Conservation (phyloP, 2,797 vertebrate species). For the Tachyglossus aculeatus region DNA sequence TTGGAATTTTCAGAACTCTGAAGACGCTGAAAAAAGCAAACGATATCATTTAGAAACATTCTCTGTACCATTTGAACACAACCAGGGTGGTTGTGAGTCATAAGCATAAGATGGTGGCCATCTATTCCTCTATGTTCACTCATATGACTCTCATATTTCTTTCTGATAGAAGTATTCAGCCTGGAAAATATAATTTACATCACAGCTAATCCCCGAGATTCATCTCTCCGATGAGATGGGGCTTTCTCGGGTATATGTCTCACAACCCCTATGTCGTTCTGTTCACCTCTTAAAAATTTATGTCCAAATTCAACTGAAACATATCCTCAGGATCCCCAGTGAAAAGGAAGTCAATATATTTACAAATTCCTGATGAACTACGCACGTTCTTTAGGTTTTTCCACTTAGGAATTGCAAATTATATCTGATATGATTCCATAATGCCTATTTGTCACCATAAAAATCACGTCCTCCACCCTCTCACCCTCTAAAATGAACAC, state of each 20-base stretch:
- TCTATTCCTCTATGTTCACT: slow-evolving; percentile 50
- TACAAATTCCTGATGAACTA: slow-evolving; percentile 63
- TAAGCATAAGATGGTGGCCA: slow-evolving; percentile 21
- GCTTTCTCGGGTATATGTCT: slow-evolving; percentile 56
- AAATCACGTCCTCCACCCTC: slow-evolving; percentile 25
- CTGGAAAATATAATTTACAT: slow-evolving; percentile 67
- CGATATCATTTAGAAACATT: no score
- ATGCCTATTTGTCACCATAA: slow-evolving; percentile 44
- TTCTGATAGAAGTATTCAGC: slow-evolving; percentile 53
- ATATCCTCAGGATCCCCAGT: slow-evolving; percentile 54
- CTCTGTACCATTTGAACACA: no score
- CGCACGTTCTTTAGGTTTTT: slow-evolving; percentile 46
- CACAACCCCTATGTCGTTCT: slow-evolving; percentile 64
- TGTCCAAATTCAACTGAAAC: slow-evolving; percentile 62
- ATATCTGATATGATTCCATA: slow-evolving; percentile 25
- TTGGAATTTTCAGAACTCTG: slow-evolving; percentile 3
- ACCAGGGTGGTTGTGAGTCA: neutral
- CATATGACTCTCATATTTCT: slow-evolving; percentile 49
- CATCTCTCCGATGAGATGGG: slow-evolving; percentile 57
- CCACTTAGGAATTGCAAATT: slow-evolving; percentile 34
- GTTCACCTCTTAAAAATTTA: slow-evolving; percentile 75
- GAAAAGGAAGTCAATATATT: slow-evolving; percentile 62
- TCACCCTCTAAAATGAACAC: neutral
- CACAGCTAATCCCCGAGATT: slow-evolving; percentile 48
- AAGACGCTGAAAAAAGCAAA: slow-evolving; percentile 30